Evolutionary conservation across 2,797 vertebrate genomes (phyloP).

Genomic region (Pogoniulus pusillus): DNA sequence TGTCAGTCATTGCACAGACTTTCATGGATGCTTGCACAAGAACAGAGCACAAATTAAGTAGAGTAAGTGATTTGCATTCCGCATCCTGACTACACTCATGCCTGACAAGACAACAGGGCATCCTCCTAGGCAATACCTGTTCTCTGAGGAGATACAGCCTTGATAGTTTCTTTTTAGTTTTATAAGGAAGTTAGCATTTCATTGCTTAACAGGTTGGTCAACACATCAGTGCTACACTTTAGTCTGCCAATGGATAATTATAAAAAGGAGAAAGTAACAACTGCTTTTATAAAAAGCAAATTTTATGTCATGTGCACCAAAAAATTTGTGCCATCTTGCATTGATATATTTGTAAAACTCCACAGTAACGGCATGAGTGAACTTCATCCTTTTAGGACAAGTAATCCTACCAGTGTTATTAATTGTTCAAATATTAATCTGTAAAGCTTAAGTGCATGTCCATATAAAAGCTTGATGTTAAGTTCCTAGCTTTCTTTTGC

Average conservation of each 20-base stretch:
- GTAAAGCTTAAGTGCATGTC: background rate
- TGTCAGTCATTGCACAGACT: constrained; percentile 99
- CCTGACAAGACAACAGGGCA: constrained; percentile 41
- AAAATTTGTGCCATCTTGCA: background rate
- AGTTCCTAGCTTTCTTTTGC: background rate
- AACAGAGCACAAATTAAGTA: constrained; percentile 98
- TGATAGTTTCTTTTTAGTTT: constrained; percentile 13
- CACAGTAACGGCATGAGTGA: background rate
- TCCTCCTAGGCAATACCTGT: constrained; percentile 12
- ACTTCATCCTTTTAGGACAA: background rate
- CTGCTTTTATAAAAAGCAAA: background rate
- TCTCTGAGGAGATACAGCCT: constrained; percentile 23
- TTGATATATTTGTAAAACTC: background rate
- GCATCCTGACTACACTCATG: background rate
- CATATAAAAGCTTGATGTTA: background rate
- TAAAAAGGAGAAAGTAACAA: background rate
- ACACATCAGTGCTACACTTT: background rate
- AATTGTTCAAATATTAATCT: background rate
- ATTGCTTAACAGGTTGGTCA: constrained; percentile 18
- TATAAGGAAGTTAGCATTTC: constrained; percentile 33
- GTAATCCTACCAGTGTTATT: background rate
- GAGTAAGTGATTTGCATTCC: constrained; percentile 83
- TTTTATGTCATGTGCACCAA: background rate
- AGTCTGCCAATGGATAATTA: background rate
- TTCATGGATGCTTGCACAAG: constrained; percentile 99